Evolutionary conservation across 2,888 invertebrate species (phyloP).

Genomic region (Clepsis dumicolana): DNA sequence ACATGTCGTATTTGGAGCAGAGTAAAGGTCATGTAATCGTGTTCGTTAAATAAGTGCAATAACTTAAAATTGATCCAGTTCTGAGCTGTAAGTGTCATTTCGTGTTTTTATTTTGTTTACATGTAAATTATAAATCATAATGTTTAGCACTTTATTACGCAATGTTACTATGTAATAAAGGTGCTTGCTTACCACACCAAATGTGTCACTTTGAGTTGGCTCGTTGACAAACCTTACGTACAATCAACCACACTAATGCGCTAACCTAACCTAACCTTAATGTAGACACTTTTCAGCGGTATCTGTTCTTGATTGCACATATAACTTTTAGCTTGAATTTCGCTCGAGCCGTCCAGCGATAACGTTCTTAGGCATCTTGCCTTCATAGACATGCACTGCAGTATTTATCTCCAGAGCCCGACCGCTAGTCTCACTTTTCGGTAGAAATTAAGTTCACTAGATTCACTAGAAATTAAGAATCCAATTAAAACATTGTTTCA

Average conservation of each 20-base stretch:
- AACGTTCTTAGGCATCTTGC: too few species aligned
- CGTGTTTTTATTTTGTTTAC: neutral
- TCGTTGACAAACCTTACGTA: neutral
- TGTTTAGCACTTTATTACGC: neutral
- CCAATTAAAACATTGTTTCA: constrained; percentile 12
- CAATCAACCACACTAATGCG: neutral
- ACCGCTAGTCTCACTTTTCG: too few species aligned
- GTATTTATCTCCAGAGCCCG: too few species aligned
- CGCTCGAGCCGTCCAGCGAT: too few species aligned
- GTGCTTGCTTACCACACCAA: neutral
- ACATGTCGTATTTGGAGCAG: constrained; percentile 30
- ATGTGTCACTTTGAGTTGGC: neutral
- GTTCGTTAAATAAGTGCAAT: constrained; percentile 16
- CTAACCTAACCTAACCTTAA: too few species aligned
- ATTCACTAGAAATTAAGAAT: too few species aligned
- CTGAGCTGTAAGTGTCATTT: constrained; percentile 13
- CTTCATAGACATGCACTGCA: too few species aligned
- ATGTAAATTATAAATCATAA: neutral
- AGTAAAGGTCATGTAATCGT: constrained; percentile 30
- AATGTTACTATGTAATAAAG: neutral
- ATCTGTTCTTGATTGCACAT: too few species aligned
- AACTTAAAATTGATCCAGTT: constrained; percentile 25
- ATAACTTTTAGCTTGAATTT: too few species aligned
- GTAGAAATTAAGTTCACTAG: too few species aligned
- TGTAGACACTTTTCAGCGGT: too few species aligned